Conservation (phyloP, 1,140 invertebrate species). For the Megalopta genalis region DNA sequence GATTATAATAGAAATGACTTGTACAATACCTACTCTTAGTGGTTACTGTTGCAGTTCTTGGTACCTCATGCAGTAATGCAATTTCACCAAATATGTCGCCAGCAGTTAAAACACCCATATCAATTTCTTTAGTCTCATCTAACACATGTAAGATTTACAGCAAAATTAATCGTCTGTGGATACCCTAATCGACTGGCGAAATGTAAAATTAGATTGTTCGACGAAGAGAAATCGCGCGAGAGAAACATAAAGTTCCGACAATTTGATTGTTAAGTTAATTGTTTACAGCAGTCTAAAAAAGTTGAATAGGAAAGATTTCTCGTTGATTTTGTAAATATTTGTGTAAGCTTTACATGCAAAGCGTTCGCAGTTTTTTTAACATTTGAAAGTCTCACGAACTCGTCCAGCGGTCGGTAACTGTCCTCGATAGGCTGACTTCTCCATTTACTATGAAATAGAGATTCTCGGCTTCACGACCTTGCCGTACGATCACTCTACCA, state of each 20-base stretch:
- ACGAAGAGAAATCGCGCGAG: no score
- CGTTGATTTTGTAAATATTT: no score
- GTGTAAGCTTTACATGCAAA: no score
- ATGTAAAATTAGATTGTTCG: no score
- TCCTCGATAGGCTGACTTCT: slow-evolving; percentile 79
- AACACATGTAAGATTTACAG: not conserved
- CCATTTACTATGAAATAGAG: slow-evolving; percentile 83
- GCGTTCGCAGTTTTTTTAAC: not conserved
- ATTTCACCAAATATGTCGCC: slow-evolving; percentile 84
- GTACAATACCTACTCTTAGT: slow-evolving; percentile 75
- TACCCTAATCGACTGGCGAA: no score
- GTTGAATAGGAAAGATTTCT: no score
- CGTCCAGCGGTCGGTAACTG: slow-evolving; percentile 79
- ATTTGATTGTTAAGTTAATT: no score
- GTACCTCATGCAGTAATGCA: slow-evolving; percentile 82
- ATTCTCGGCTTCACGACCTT: slow-evolving; percentile 80
- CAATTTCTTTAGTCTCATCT: slow-evolving; percentile 59
- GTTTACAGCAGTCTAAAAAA: no score
- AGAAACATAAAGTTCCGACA: no score
- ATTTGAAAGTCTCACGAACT: slow-evolving; percentile 48
- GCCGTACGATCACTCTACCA: slow-evolving; percentile 80
- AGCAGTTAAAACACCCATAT: slow-evolving; percentile 65
- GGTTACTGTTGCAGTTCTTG: slow-evolving; percentile 81
- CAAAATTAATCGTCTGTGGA: not conserved
- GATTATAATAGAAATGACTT: not conserved